Conservation (phyloP, 2,113 vertebrate species). For the Pomatostomus ruficeps region DNA sequence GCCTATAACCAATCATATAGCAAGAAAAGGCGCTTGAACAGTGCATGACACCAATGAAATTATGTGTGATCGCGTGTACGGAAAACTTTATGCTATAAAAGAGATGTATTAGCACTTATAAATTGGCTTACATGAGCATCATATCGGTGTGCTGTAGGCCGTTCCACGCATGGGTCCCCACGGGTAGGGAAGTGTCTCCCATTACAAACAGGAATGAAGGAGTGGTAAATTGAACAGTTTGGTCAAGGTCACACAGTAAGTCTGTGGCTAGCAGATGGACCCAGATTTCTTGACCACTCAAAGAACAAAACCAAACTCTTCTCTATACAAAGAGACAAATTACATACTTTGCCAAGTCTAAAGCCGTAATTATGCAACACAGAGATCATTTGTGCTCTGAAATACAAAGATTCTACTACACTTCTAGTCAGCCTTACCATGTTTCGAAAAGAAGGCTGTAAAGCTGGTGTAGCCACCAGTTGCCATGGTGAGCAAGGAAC, state of each 20-base stretch:
- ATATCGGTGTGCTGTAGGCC: too few species aligned
- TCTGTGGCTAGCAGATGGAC: background rate
- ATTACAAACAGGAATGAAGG: background rate
- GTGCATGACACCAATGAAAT: too few species aligned
- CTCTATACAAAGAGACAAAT: background rate
- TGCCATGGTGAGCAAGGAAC: constrained; percentile 24
- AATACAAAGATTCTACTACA: background rate
- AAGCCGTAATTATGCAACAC: background rate
- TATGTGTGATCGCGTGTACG: too few species aligned
- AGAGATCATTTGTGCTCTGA: background rate
- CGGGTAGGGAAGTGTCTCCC: background rate
- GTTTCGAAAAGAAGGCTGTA: background rate
- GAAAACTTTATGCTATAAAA: too few species aligned
- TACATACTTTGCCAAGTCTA: background rate
- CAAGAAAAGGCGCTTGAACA: too few species aligned
- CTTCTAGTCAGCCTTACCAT: background rate
- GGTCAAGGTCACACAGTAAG: background rate
- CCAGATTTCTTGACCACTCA: background rate
- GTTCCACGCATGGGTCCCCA: too few species aligned
- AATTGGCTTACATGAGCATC: too few species aligned
- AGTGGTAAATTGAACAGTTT: background rate
- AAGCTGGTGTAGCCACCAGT: background rate
- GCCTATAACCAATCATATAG: too few species aligned
- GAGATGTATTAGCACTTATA: too few species aligned
- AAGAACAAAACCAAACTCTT: background rate